A percentile compares a stretch with the other conserved stretches of the same genome.
Conservation (phyloP, 2,888 invertebrate genomes). For the Incurvaria masculella region DNA sequence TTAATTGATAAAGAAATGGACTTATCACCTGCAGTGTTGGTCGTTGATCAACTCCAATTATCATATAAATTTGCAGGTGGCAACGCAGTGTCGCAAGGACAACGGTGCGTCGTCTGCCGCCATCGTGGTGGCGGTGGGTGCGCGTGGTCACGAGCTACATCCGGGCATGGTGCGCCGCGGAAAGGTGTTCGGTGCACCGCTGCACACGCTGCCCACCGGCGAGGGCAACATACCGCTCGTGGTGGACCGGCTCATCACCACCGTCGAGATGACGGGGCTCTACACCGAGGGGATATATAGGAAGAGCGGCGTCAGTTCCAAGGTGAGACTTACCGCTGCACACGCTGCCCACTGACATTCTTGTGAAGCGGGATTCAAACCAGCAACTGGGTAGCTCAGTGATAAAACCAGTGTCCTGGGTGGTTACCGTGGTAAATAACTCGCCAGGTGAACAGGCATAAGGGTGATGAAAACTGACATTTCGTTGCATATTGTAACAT, state of each 20-base stretch:
- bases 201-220: conserved; percentile 68
- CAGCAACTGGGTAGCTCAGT: too few species aligned
- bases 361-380: too few species aligned
- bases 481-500: too few species aligned
- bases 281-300: conserved; percentile 93
- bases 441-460: too few species aligned
- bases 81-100: conserved; percentile 43
- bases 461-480: too few species aligned
- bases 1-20: background rate
- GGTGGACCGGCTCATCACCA: conserved; percentile 82
- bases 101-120: conserved; percentile 34
- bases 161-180: conserved; percentile 33
- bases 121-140: conserved; percentile 52
- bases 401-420: too few species aligned
- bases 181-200: conserved; percentile 77
- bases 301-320: conserved; percentile 85
- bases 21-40: background rate
- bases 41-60: background rate
- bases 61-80: conserved; percentile 26
- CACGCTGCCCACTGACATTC: too few species aligned
- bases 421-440: too few species aligned
- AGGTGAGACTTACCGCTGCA: conserved; percentile 43
- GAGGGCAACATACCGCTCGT: conserved; percentile 84
- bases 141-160: conserved; percentile 43
- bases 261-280: conserved; percentile 88